Conservation (phyloP, 2,113 vertebrate genomes). For the Xiphophorus hellerii region DNA sequence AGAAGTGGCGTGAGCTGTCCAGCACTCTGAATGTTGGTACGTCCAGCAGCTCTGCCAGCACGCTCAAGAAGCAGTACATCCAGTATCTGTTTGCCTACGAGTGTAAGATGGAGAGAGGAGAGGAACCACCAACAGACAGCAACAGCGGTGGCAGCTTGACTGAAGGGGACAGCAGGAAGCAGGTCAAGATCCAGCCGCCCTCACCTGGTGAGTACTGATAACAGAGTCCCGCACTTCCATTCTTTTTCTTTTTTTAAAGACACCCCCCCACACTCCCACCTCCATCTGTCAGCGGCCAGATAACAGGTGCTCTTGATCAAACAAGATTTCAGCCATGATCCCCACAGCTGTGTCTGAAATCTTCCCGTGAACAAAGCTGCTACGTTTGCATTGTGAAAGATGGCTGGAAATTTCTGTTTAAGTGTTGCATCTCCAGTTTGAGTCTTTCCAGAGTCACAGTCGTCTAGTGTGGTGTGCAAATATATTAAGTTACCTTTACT, state of each 20-base stretch:
- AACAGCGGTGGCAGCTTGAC: conserved; percentile 79
- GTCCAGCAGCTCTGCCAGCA: conserved; percentile 93
- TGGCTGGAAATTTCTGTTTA: neutral
- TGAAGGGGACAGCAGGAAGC: conserved; percentile 88
- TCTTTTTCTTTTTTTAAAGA: neutral
- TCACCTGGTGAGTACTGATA: conserved; percentile 88
- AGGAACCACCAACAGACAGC: conserved; percentile 92
- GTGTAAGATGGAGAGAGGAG: conserved; percentile 95
- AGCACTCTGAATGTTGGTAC: conserved; percentile 89
- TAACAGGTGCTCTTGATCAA: conserved; percentile 51
- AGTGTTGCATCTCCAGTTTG: neutral
- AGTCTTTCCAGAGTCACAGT: too few species aligned
- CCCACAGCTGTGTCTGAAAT: conserved; percentile 15
- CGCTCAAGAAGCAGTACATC: conserved; percentile 97
- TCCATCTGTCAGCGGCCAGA: conserved; percentile 46
- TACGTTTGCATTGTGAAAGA: neutral
- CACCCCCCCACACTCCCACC: neutral
- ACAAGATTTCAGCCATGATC: conserved; percentile 39
- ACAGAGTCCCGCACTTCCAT: neutral
- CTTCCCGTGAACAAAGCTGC: neutral
- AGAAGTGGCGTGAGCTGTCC: conserved; percentile 96
- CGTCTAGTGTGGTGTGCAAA: too few species aligned
- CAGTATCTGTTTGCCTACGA: conserved; percentile 97
- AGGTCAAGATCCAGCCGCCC: conserved; percentile 95
- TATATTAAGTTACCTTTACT: too few species aligned